A percentile compares a stretch with the other conserved stretches of the same genome.
Conservation (phyloP, 2,888 invertebrate species). For the Nezara viridula region DNA sequence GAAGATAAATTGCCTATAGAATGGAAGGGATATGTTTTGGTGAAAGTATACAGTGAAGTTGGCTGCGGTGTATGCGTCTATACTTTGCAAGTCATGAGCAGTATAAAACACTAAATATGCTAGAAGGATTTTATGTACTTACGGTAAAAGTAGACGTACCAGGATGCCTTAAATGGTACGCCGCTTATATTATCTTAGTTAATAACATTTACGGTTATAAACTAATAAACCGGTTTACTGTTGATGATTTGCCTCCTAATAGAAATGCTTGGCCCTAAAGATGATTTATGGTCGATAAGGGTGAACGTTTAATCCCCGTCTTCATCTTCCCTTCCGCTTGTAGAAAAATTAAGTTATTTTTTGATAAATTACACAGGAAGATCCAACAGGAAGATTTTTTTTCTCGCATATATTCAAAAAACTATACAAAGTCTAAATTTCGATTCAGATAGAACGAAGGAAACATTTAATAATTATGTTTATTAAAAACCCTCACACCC, state of each 20-base stretch:
- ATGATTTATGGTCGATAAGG: background rate
- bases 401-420: no score
- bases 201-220: background rate
- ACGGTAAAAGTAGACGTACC: background rate
- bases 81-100: slow-evolving; percentile 21
- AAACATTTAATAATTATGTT: no score
- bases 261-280: background rate
- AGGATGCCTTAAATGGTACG: background rate
- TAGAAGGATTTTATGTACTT: background rate
- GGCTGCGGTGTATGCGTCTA: background rate
- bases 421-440: no score
- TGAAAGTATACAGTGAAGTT: background rate
- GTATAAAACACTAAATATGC: background rate
- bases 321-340: background rate
- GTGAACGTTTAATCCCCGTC: background rate
- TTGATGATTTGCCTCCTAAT: background rate
- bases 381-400: no score
- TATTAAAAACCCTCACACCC: no score
- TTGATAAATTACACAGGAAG: no score
- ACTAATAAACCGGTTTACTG: background rate
- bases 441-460: no score
- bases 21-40: background rate
- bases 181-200: background rate
- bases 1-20: background rate
- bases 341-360: background rate